Evolutionary conservation across 2,797 vertebrate genomes (phyloP), one percentile per base, ranked within the genome.

Genomic region (Poecilia gillii): DNA sequence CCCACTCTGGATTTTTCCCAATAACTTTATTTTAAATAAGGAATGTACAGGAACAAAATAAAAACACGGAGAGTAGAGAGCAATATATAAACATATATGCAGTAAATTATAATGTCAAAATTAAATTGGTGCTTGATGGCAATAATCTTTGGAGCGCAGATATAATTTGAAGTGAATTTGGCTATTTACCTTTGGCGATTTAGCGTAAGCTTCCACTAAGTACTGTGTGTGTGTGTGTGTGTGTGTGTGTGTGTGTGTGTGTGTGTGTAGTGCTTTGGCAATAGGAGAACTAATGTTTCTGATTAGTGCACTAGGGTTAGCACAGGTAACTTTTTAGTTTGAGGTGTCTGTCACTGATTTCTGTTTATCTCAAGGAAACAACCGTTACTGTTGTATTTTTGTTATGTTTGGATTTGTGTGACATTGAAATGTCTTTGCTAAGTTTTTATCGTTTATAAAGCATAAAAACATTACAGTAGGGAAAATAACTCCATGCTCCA

Each of bases 401-500:
- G 55, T 64, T 20, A 18, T 62, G 57, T 62, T 53, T 53, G 51
- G 51, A 53, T 13, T 51, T 51, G 51, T 55, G 4, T 20, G 3
- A 43, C 13, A 74, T 13, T 74, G 25, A 36, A 36, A 28, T 28
- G 20, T 25, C 9, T 16, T 33, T 25, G 20, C 31, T 25, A 3
- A 36, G 51, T 25, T 23, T 57, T 39, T 11, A 36, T 46, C n/a
- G 14, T 72, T 78, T 43, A 5, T 9, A 75, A 45, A 81, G 13
- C 4, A 28, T 2, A 16, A 72, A 36, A 73, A 70, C 71, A 13
- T 78, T 33, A 51, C 73, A 36, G 5, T 25, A 71, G 55, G 12
- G 70, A 41, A 46, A 70, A 66, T 33, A 74, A 79, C 47, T 75
- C 36, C 46, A 62, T 12, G 18, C 31, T 79, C 18, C 3, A 5